Percentiles rank a stretch among this genome's conserved stretches.
Evolutionary conservation across 2,113 vertebrate species (phyloP).

Genomic region (Sinocyclocheilus rhinocerous): DNA sequence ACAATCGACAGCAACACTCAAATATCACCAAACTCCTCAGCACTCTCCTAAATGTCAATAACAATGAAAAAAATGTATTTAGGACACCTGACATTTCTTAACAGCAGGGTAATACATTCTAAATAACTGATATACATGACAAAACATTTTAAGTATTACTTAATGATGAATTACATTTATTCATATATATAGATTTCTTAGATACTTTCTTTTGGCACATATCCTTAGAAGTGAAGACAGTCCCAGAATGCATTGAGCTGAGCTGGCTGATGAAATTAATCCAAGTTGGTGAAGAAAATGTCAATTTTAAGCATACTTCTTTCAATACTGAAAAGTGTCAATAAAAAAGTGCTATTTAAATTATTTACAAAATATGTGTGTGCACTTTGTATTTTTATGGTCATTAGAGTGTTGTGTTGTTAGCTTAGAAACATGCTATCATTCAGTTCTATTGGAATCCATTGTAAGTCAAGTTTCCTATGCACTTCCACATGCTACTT

Average conservation of each 20-base stretch:
- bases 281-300: background rate
- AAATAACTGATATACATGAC: no score
- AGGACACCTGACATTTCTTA: no score
- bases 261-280: background rate
- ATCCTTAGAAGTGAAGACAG: background rate
- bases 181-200: no score
- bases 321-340: background rate
- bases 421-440: background rate
- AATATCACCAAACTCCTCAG: no score
- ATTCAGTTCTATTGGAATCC: background rate
- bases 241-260: background rate
- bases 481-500: background rate
- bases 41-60: no score
- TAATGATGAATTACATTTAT: no score
- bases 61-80: no score
- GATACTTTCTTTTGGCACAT: slow-evolving; percentile 1
- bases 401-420: background rate
- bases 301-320: background rate
- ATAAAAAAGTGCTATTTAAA: background rate
- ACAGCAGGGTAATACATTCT: no score
- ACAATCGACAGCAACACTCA: no score
- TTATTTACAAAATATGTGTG: background rate
- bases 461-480: background rate
- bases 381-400: background rate
- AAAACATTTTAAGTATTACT: no score